A percentile compares a stretch with the other conserved stretches of the same genome.
Evolutionary conservation across 2,113 vertebrate genomes (phyloP).

Genomic region (Columba livia): DNA sequence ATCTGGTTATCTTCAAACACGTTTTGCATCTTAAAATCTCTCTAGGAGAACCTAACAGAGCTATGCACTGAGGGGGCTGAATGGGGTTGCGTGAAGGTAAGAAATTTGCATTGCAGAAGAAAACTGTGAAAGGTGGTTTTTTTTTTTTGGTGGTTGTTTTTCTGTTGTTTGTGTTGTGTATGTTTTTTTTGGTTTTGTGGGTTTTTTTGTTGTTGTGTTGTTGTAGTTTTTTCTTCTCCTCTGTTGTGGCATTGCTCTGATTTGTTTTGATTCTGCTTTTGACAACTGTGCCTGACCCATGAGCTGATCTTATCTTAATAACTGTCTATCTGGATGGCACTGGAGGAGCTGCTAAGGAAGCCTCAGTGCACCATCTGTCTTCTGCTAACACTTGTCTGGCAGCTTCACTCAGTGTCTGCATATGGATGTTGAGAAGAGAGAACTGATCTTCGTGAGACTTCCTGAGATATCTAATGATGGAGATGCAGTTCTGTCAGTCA

Average conservation of each 20-base stretch:
- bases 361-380: neutral
- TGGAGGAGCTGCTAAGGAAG: neutral
- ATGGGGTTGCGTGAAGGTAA: neutral
- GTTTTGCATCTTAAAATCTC: neutral
- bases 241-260: neutral
- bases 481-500: neutral
- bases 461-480: neutral
- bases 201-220: too few relatives aligned
- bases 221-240: too few relatives aligned
- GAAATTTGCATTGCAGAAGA: neutral
- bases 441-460: neutral
- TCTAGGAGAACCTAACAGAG: neutral
- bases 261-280: neutral
- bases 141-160: too few relatives aligned
- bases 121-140: neutral
- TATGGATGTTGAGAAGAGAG: neutral
- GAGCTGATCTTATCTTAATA: neutral
- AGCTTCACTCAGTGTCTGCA: neutral
- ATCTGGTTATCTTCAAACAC: neutral
- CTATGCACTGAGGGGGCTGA: neutral
- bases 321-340: neutral
- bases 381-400: neutral
- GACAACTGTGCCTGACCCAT: neutral
- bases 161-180: too few relatives aligned
- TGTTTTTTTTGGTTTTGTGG: too few relatives aligned